Evolutionary conservation across 2,888 invertebrate genomes (phyloP), one percentile per base, ranked within the genome.

Genomic region (Anoplius nigerrimus): DNA sequence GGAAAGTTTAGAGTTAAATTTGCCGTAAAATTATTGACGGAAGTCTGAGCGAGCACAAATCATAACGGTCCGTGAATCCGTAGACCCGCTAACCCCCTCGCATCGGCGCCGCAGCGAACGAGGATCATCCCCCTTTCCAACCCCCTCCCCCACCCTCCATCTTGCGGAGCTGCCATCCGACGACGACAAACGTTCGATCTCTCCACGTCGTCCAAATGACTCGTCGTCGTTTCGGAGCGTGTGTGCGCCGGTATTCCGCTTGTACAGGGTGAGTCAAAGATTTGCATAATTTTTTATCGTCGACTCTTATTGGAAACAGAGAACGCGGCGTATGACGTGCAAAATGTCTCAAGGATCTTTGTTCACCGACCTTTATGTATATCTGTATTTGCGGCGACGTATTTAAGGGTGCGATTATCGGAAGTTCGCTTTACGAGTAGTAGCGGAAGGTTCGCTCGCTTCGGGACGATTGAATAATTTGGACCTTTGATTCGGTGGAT

Each of bases 21-120:
- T 84, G 75, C 81, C 85, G 87, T 86, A 82, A 88, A 88, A 87
- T 88, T 86, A 87, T 88, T 86, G 88, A 85, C 85, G 84, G 79
- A 84, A 86, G 82, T 83, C 82, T 80, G 80, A 82, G 79, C 80
- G 80, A 75, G 83, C 75, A 82, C 83, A 79, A 86, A 85, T 87
- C 87, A 88, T 88, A 88, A 88, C 84, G 87, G 83, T 86, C 79
- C 82, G 85, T 82, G 86, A 45, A 84, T 86, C 83, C 84, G 81
- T 80, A 81, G 21, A 18, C 42, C 34, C 48, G 16, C 48, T 62
- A 59, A 57, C 62, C 62, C 62, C 64, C 24, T 51, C 16, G 61
- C 53, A 11, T 52, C 34, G 42, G 53, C 52, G 55, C 63, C 52
- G 57, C 52, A 60, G 59, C 56, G 34, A 21, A 15, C 45, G 20